These are phyloP conservation scores for Machimus rusticus DNA, from an alignment of 2,888 invertebrate species.

Conservation along the genomic window DNA sequence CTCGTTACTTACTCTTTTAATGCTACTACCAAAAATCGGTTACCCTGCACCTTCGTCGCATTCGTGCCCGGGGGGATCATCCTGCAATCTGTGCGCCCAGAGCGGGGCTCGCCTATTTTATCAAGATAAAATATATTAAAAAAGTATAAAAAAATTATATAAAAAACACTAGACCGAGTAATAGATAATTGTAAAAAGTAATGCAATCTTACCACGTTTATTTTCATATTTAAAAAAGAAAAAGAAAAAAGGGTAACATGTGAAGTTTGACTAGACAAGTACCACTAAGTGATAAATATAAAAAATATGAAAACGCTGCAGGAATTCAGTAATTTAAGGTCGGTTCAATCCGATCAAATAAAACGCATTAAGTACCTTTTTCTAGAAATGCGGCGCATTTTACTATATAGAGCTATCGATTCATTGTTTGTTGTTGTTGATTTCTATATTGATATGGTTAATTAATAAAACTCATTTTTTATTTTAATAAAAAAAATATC, in stretches of 20 bases:
- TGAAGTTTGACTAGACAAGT: slow-evolving; percentile 27
- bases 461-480: slow-evolving; percentile 42
- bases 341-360: background rate
- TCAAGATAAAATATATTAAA: background rate
- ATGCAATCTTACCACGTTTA: slow-evolving; percentile 20
- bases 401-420: slow-evolving; percentile 3
- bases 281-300: slow-evolving; percentile 4
- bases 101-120: background rate
- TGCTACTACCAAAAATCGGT: background rate
- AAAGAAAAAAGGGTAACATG: background rate
- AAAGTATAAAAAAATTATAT: background rate
- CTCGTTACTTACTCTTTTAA: slow-evolving; percentile 10
- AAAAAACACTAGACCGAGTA: slow-evolving; percentile 5
- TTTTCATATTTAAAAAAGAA: background rate
- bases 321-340: slow-evolving; percentile 10
- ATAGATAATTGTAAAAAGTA: slow-evolving; percentile 2
- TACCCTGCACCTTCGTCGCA: background rate
- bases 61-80: background rate
- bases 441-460: slow-evolving; percentile 30
- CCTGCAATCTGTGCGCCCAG: background rate
- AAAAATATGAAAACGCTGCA: slow-evolving; percentile 4
- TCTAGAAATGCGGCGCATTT: slow-evolving; percentile 38
- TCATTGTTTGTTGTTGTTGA: slow-evolving; percentile 41
- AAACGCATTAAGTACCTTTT: slow-evolving; percentile 30
- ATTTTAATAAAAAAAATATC: slow-evolving; percentile 34